Percentiles rank a stretch among this genome's conserved stretches.
These are phyloP conservation scores for Gymnopithys bicolor DNA, from an alignment of 2,797 vertebrate genomes.

Conservation along the genomic window DNA sequence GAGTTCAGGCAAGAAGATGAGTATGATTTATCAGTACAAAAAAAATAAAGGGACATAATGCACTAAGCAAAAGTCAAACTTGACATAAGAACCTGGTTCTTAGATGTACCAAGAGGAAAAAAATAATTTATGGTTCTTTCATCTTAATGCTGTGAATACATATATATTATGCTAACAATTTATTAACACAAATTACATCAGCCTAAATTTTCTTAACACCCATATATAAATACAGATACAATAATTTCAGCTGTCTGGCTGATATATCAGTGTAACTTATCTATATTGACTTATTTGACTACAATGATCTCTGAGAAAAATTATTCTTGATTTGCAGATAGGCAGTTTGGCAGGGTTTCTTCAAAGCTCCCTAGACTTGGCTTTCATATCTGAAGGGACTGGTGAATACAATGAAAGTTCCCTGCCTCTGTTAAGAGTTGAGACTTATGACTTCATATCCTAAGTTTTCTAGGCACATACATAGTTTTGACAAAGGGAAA, in stretches of 20 bases:
- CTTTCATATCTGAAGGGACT: neutral
- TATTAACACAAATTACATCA: neutral
- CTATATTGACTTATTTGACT: neutral
- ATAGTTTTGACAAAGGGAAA: neutral
- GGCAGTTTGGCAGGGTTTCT: neutral
- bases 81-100: neutral
- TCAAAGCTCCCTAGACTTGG: neutral
- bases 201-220: neutral
- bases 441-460: neutral
- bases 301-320: neutral
- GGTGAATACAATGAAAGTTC: neutral
- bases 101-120: neutral
- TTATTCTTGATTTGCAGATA: neutral
- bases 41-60: fast-evolving
- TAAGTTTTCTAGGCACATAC: neutral
- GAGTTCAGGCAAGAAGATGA: neutral
- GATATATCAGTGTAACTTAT: neutral
- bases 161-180: neutral
- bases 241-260: neutral
- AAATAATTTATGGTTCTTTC: neutral
- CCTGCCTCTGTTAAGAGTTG: neutral
- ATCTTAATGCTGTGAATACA: neutral
- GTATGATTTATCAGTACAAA: neutral
- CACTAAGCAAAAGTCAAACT: neutral
- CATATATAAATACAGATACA: neutral